phyloP scores from a whole-genome alignment of 2,113 vertebrate species.

The Megatriorchis doriae region DNA sequence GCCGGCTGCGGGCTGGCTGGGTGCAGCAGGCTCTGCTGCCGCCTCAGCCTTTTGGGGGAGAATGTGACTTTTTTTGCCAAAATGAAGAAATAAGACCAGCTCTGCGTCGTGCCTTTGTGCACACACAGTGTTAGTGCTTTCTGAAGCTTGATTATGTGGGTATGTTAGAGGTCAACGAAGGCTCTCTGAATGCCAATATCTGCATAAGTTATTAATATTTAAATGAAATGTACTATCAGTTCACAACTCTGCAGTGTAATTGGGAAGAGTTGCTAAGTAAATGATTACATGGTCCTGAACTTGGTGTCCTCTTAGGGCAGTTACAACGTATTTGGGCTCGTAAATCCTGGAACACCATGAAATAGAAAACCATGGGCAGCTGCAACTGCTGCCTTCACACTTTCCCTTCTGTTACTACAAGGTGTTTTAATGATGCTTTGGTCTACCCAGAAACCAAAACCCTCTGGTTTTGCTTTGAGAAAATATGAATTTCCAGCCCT shows the following conservation, averaged over 20 bases:
- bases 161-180: neutral
- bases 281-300: neutral
- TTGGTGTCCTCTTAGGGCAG: neutral
- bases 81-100: neutral
- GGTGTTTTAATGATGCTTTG: neutral
- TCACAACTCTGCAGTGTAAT: neutral
- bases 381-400: neutral
- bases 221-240: neutral
- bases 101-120: neutral
- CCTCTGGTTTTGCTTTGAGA: neutral
- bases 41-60: neutral
- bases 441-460: neutral
- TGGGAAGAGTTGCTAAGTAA: slow-evolving; percentile 1
- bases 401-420: neutral
- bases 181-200: neutral
- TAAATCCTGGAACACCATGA: neutral
- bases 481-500: neutral
- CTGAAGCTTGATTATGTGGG: neutral
- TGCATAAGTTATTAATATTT: neutral
- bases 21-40: neutral
- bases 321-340: neutral
- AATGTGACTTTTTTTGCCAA: neutral
- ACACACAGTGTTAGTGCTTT: neutral
- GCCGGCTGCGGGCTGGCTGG: neutral
- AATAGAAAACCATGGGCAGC: neutral